Base-by-base conservation (phyloP, 2,888 invertebrate genomes). In the Eucera pruinosa region DNA sequence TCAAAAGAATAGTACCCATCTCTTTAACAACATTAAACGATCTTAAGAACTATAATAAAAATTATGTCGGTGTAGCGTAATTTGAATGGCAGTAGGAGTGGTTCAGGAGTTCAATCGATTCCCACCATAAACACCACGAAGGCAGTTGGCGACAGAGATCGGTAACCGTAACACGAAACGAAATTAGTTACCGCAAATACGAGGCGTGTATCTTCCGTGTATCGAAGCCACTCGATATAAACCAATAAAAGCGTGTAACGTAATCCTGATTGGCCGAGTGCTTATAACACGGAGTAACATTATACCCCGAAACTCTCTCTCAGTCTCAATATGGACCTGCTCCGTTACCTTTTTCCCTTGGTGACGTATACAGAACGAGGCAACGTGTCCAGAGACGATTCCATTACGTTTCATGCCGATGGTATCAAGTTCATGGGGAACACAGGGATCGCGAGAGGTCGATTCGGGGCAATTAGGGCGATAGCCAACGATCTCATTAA, bases 241-340 rank as follows among this genome's bases (percentile, higher is more conserved):
- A 81, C 82, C 86, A 86, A 89, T 89, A 88, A 89, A 87, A 86
- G 78, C 81, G 71, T 84, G 90, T 88, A 89, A 88, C 87, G 84
- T 87, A 87, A 90, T 88, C 87, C 87, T 89, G 89, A 89, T 90
- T 89, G 89, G 88, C 82, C 78, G 82, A 89, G 86, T 86, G 86
- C 85, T 85, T 83, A 77, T 85, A 88, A 87, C 83, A 82, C 85
- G 72, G 54, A 71, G 87, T 83, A 88, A 88, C 83, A 65, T 74
- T 78, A 83, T 61, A 78, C 79, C 7, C 23, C 33, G 57, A 47
- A 66, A 70, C 48, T n/a, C 36, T 76, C 45, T 48, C 27, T 18
- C n/a, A n/a, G 2, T 13, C 13, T 3, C n/a, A n/a, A 4, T 4
- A 13, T 2, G 18, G 33, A 25, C 43, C 23, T 15, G 13, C 25